Conservation (phyloP, 2,888 invertebrate species). For the Bursaphelenchus okinawaensis region DNA sequence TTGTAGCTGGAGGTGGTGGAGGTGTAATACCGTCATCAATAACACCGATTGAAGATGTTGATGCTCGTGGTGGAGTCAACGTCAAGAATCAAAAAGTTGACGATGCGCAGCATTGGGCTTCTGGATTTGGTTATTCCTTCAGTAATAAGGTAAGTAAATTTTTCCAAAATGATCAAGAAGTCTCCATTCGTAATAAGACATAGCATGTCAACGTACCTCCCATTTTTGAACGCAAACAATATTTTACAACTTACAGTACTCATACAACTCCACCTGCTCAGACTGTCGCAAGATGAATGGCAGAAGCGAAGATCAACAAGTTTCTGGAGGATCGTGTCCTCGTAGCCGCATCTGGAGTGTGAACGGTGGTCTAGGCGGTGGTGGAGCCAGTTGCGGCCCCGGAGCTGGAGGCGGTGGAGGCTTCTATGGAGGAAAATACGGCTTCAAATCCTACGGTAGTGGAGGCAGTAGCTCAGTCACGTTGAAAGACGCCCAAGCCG, state of each 20-base stretch:
- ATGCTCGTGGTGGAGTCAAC: slow-evolving; percentile 3
- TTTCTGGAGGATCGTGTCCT: slow-evolving; percentile 21
- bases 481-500: background rate
- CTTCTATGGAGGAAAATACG: slow-evolving; percentile 25
- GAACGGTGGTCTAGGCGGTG: slow-evolving; percentile 19
- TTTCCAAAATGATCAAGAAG: too few relatives aligned
- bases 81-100: background rate
- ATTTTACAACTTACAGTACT: too few relatives aligned
- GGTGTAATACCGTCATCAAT: slow-evolving; percentile 25
- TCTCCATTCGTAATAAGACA: too few relatives aligned
- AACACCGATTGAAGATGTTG: background rate
- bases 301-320: background rate
- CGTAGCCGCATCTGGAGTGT: slow-evolving; percentile 19
- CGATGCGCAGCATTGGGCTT: background rate
- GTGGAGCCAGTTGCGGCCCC: slow-evolving; percentile 20
- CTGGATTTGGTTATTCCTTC: background rate
- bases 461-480: slow-evolving; percentile 26
- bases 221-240: too few relatives aligned
- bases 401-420: slow-evolving; percentile 34
- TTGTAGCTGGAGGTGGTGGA: slow-evolving; percentile 35
- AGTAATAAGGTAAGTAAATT: background rate
- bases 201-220: background rate
- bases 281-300: slow-evolving; percentile 16
- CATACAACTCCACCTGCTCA: slow-evolving; percentile 6
- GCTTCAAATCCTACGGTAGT: slow-evolving; percentile 18